Evolutionary conservation across 2,113 vertebrate genomes (phyloP), one percentile per base, ranked within the genome.

Genomic region (Dromas ardeola): DNA sequence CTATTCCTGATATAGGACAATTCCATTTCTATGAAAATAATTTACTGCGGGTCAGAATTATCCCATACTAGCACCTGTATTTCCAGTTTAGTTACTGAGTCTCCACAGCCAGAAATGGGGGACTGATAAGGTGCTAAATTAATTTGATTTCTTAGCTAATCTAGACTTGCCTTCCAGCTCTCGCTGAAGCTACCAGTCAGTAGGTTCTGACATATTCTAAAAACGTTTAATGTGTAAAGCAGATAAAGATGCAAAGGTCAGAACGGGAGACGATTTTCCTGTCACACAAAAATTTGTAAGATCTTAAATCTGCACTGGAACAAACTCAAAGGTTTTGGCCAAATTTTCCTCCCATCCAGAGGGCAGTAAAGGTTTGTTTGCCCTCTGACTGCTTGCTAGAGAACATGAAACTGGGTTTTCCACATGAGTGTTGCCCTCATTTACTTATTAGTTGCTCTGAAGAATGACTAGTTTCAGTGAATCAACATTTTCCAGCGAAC

Each of bases 61-160:
- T 32, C n/a, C 82, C 62, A 53, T 12, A 42, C 5, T 1, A 50
- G 56, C 29, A 42, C 8, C 32, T 18, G 18, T 63, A 92, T n/a
- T 83, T 77, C 58, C 53, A 66, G 19, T 8, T 25, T 40, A 56
- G 14, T 13, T 15, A n/a, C 21, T 69, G 43, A 40, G 23, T 49
- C 86, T 34, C 23, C 43, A 36, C 5, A 34, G 58, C 59, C 34
- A 90, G 29, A 73, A 70, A 45, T 1, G 18, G 56, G 18, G 3
- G 19, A 23, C 8, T 7, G 19, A 8, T 23, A 34, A 59, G 14
- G 20, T 10, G 0, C 11, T 11, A 17, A 6, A 14, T 17, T 3
- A 70, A 66, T 8, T 52, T 30, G 20, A 56, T 81, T 86, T 73
- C 58, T 53, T 5, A 58, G 10, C 55, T 40, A 12, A 32, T 63